These are phyloP conservation scores for Anneissia japonica DNA, from an alignment of 35 echinoderm and acorn worm genomes.

Conservation along the genomic window DNA sequence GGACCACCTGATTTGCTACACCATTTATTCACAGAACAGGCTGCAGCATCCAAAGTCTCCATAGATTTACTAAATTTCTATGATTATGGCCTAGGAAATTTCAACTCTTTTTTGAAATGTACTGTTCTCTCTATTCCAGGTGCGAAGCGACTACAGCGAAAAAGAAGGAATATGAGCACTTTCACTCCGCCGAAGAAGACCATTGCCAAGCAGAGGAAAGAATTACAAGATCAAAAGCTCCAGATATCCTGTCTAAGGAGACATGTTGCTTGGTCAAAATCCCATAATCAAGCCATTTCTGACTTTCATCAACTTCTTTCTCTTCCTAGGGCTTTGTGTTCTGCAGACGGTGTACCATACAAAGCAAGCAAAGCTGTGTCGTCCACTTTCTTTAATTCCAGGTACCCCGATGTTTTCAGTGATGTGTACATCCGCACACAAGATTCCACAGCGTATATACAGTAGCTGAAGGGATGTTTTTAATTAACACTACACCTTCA, in stretches of 20 bases:
- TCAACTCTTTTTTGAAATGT: constrained; percentile 4
- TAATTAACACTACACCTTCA: constrained; percentile 27
- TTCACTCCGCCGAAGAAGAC: not conserved
- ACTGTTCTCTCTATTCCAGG: not conserved
- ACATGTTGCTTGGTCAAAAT: constrained; percentile 31
- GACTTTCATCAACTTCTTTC: constrained; percentile 28
- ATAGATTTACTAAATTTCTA: constrained; percentile 15
- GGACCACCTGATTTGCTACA: not conserved
- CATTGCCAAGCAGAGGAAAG: not conserved
- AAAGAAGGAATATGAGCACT: not conserved
- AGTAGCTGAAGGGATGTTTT: constrained; percentile 29
- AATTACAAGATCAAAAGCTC: constrained; percentile 27
- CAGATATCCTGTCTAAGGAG: constrained; percentile 31
- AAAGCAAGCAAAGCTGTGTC: constrained; percentile 14
- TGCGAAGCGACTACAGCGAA: not conserved
- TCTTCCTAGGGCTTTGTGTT: constrained; percentile 25
- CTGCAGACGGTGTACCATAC: constrained; percentile 19
- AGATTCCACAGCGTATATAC: not conserved
- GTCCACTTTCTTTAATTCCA: not conserved
- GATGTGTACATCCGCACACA: not conserved
- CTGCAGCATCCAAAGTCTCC: not conserved
- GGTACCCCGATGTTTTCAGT: not conserved
- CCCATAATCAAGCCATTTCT: not conserved
- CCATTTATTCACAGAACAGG: not conserved
- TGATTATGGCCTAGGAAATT: constrained; percentile 3